Base-by-base conservation (phyloP, 1,140 invertebrate species). In the Acromyrmex charruanus region DNA sequence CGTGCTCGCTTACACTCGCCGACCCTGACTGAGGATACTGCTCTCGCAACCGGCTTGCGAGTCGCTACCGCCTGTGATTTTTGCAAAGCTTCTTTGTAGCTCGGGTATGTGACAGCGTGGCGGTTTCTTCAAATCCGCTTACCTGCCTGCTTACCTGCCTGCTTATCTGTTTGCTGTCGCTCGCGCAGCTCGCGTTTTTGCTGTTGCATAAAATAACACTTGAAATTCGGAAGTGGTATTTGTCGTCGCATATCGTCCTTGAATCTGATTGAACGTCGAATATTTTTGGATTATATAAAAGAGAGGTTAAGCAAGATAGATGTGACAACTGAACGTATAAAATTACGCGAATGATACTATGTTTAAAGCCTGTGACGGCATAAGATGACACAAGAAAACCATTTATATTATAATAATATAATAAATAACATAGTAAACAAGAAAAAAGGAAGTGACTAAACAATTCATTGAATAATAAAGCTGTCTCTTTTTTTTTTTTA, bases 21-120 rank as follows among this genome's bases (percentile, higher is more conserved):
- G 75, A 69, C 74, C 84, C 74, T 87, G 86, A 87, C 86, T 72
- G 63, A 87, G 72, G 86, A 44, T 87, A 69, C 69, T 85, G 74
- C 58, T 87, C 71, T 87, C 68, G 79, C 68, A 84, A 87, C 53
- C 69, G 63, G 80, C 80, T 81, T 35, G 44, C 49, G 18, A 53
- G 44, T 35, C 14, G 68, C 49, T 65, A 25, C 51, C 72, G 21
- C n/a, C n/a, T 44, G 55, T 51, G 55, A 58, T 77, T 87, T 69
- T 75, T 77, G 39, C 49, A 59, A 68, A 68, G 66, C 35, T 53
- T 59, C 39, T 59, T 84, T 77, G 63, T 86, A 31, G 28, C 28
- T 49, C 69, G 31, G 31, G 39, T 82, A 35, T 75, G 80, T 55
- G 71, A 75, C 55, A 39, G 21, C 18, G 7, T 44, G 35, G 63